Evolutionary conservation across 2,113 vertebrate species (phyloP).

Genomic region (Phalacrocorax aristotelis): DNA sequence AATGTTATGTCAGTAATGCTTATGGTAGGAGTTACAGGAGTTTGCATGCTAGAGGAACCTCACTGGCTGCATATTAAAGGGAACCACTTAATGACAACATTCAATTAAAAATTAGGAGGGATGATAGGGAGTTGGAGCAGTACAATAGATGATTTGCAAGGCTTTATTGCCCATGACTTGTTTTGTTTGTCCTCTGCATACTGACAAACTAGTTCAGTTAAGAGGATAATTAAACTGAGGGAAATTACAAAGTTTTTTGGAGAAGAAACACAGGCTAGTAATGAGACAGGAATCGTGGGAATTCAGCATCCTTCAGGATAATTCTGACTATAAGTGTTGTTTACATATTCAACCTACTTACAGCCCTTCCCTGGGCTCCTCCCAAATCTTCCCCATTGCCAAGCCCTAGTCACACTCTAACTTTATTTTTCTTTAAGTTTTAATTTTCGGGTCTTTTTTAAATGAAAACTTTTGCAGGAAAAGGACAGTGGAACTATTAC

Average conservation of each 20-base stretch:
- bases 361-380: not conserved
- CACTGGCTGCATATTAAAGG: constrained; percentile 4
- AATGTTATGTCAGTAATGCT: not conserved
- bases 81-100: not conserved
- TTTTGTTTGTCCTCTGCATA: constrained; percentile 24
- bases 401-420: not conserved
- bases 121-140: not conserved
- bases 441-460: not conserved
- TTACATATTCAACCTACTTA: not conserved
- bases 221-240: constrained; percentile 7
- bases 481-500: not conserved
- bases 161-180: constrained; percentile 23
- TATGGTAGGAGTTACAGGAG: constrained; percentile 4
- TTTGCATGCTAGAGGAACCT: not conserved
- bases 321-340: not conserved
- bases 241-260: not conserved
- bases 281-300: not conserved
- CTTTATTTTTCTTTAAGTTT: not conserved
- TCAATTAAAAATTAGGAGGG: constrained; percentile 27
- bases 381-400: not conserved
- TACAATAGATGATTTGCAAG: constrained; percentile 19
- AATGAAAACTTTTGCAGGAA: not conserved
- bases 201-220: constrained; percentile 1
- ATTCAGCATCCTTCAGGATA: not conserved
- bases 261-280: not conserved